Evolutionary conservation across 2,797 vertebrate species (phyloP).

Genomic region (Danio kyathit): DNA sequence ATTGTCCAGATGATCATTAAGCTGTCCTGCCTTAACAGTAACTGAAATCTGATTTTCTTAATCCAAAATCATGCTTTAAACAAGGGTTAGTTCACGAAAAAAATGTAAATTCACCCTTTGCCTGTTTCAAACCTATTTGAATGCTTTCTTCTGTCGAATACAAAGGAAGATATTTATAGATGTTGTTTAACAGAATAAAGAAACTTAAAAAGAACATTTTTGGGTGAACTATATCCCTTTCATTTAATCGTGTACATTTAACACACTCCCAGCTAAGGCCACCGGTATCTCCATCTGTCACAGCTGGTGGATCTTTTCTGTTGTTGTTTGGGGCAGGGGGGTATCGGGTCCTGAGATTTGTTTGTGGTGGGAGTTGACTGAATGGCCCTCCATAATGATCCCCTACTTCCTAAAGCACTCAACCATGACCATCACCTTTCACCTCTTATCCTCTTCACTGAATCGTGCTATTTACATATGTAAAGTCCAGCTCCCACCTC

Average conservation of each 20-base stretch:
- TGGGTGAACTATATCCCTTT: too few species aligned
- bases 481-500: conserved; percentile 69
- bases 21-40: conserved; percentile 5
- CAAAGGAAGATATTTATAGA: too few species aligned
- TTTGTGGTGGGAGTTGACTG: conserved; percentile 78
- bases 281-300: conserved; percentile 59
- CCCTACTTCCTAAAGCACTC: conserved; percentile 85
- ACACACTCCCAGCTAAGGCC: conserved; percentile 36
- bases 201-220: too few species aligned
- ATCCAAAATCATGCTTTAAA: neutral
- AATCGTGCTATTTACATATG: conserved; percentile 79
- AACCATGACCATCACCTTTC: conserved; percentile 85
- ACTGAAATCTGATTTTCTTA: conserved; percentile 9
- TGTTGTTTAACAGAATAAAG: too few species aligned
- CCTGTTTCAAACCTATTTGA: neutral
- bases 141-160: too few species aligned
- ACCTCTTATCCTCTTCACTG: conserved; percentile 68
- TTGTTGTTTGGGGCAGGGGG: conserved; percentile 59
- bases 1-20: conserved; percentile 76
- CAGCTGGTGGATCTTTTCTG: conserved; percentile 68
- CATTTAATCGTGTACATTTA: neutral
- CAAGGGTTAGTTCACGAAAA: neutral
- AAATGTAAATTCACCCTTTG: too few species aligned
- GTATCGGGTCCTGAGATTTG: conserved; percentile 72
- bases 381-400: conserved; percentile 78